phyloP scores from a whole-genome alignment of 2,888 invertebrate genomes.

The Azorinus chamasolen region DNA sequence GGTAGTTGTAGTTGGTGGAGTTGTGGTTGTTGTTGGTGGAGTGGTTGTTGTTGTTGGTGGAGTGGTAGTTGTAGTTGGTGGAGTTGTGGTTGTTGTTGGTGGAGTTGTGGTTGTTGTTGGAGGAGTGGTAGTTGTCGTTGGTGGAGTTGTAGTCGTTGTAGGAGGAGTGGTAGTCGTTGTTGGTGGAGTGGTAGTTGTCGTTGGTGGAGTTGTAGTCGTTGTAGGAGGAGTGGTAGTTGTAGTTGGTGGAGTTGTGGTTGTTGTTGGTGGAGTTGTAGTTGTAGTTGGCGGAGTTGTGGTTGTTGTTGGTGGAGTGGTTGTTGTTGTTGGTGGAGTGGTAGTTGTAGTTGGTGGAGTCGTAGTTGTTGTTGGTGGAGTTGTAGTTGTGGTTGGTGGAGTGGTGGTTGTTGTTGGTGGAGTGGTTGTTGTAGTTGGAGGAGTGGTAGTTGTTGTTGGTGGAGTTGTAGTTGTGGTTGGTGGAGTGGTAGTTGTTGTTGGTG shows the following conservation, averaged over 20 bases:
- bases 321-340: background rate
- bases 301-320: background rate
- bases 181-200: conserved; percentile 1
- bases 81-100: conserved; percentile 5
- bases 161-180: conserved; percentile 6
- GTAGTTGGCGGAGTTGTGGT: conserved; percentile 2
- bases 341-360: conserved; percentile 4
- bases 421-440: background rate
- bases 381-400: background rate
- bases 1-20: background rate
- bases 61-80: conserved; percentile 6
- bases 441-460: background rate
- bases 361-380: background rate
- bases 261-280: background rate
- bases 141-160: background rate
- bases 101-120: conserved; percentile 4
- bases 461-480: background rate
- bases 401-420: conserved; percentile 7
- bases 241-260: conserved; percentile 1
- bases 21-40: conserved; percentile 4
- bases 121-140: background rate
- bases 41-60: conserved; percentile 3
- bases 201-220: conserved; percentile 3
- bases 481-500: background rate
- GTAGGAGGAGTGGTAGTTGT: background rate